Percentiles rank a stretch among this genome's conserved stretches.
Conservation (phyloP, 23 tunicate genomes). For the Botrylloides violaceus region DNA sequence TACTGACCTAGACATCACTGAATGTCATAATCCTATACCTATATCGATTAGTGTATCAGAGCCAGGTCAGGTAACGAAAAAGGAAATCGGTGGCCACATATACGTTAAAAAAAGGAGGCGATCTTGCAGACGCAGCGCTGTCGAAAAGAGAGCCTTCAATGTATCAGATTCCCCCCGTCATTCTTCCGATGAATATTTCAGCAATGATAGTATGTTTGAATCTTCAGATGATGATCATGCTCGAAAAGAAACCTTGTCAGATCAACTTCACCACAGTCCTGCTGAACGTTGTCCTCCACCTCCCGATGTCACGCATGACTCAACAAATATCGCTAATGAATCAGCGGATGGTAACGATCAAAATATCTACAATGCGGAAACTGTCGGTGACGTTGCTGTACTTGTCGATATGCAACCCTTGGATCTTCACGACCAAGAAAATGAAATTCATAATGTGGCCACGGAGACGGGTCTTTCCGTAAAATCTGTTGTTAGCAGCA, state of each 20-base stretch:
- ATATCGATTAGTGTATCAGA: neutral
- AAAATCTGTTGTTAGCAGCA: too few species aligned
- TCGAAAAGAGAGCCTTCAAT: neutral
- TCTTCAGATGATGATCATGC: neutral
- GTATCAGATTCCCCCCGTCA: too few species aligned
- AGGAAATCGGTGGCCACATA: neutral
- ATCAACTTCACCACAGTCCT: too few species aligned
- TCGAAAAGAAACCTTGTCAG: neutral
- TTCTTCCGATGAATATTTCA: neutral
- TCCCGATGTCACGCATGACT: neutral
- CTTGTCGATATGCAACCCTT: too few species aligned
- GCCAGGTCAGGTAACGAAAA: neutral
- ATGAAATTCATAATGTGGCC: too few species aligned
- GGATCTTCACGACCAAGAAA: too few species aligned
- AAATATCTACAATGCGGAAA: neutral
- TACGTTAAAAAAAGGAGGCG: neutral
- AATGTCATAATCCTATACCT: too few species aligned
- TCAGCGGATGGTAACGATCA: neutral
- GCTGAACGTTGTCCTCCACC: too few species aligned
- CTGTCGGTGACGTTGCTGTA: neutral
- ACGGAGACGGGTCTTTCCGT: too few species aligned
- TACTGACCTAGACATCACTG: too few species aligned
- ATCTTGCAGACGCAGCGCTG: neutral
- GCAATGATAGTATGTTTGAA: neutral
- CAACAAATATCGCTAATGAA: neutral